phyloP scores from a whole-genome alignment of 2,888 invertebrate genomes.

The Agriopis aurantiaria region DNA sequence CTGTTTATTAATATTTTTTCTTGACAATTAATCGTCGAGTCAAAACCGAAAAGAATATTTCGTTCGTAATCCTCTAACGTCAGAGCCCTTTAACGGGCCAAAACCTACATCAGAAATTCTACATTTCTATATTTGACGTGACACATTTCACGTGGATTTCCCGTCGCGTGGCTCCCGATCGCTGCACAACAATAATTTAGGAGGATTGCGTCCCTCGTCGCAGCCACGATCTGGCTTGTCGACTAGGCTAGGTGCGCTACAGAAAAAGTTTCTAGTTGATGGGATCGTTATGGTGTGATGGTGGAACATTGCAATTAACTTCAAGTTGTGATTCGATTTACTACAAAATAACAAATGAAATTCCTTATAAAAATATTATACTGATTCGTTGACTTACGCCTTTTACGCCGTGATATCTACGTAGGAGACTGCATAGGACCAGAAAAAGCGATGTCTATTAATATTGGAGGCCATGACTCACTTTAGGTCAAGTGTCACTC shows the following conservation, averaged over 20 bases:
- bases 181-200: conserved; percentile 39
- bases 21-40: too few relatives aligned
- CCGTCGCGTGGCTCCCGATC: conserved; percentile 27
- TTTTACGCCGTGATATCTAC: too few relatives aligned
- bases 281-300: neutral
- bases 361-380: too few relatives aligned
- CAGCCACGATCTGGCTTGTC: conserved; percentile 33
- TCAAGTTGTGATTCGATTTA: too few relatives aligned
- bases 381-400: too few relatives aligned
- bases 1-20: too few relatives aligned
- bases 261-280: conserved; percentile 6
- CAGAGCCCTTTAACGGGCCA: conserved; percentile 4
- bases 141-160: conserved; percentile 34
- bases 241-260: conserved; percentile 15
- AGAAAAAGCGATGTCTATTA: too few relatives aligned
- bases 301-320: neutral
- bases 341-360: too few relatives aligned
- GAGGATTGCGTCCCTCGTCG: conserved; percentile 34
- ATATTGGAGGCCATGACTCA: too few relatives aligned
- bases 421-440: too few relatives aligned
- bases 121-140: conserved; percentile 30
- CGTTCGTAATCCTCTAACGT: neutral
- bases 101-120: conserved; percentile 21
- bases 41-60: neutral
- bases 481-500: too few relatives aligned